Evolutionary conservation across 2,888 invertebrate genomes (phyloP), one percentile per base, ranked within the genome.

Genomic region (Sicus ferrugineus): DNA sequence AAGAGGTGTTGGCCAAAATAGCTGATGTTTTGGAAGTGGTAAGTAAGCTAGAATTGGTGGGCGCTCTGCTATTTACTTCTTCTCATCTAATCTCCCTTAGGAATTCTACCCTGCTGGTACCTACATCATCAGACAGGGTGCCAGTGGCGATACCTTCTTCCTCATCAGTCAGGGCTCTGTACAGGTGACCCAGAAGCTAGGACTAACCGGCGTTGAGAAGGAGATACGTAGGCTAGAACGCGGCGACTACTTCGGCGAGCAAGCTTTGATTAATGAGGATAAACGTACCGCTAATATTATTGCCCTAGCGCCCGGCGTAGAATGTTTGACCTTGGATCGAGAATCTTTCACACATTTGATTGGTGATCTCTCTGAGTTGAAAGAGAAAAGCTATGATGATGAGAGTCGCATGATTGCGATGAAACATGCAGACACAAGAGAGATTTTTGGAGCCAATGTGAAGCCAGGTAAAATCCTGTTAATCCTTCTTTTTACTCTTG

Each of bases 241-340:
- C 56, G 96, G 96, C 0, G 91, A 94, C 74, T 96, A 93, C 84
- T 96, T 96, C 81, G 96, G 96, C 0, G 96, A 96, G 81, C 91
- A 93, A 79, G 96, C 96, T 1, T 86, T 96, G 64, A 87, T 94
- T 69, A 92, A 93, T 79, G 95, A 96, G 79, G 95, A 96, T 80
- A 91, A 92, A 67, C 88, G 97, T 54, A 93, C 97, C 38, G 97
- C 97, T 6, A 96, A 95, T 73, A 95, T 96, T 31, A 94, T 94
- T n/a, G 97, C 97, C 0, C 87, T 93, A 79, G 89, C 91, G 67
- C 90, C 96, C 48, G 90, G 95, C 70, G 90, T 95, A 73, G 90
- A 97, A 86, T 97, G 97, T 77, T 88, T 97, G 16, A 94, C 95
- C 0, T 86, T 97, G 21, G 94, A 95, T 78, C 88, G 95, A 78